These are phyloP conservation scores for Ichneumoninae sp. DNA, from an alignment of 2,888 invertebrate genomes.

Conservation along the genomic window DNA sequence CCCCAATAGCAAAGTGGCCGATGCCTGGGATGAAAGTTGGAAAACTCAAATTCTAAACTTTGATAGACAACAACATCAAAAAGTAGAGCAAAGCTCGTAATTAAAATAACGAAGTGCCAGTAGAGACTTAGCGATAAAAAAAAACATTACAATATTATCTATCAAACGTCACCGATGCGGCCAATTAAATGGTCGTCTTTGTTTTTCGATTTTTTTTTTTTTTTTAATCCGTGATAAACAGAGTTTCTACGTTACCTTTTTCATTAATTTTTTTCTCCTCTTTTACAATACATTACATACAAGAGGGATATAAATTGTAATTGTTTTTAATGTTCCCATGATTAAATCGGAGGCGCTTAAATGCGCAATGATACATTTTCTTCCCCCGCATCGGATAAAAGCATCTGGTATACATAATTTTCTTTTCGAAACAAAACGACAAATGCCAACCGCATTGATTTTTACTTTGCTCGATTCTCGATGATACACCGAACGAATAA, in stretches of 20 bases:
- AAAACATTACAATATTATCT: conserved; percentile 9
- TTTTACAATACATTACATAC: conserved; percentile 7
- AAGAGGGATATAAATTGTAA: conserved; percentile 27
- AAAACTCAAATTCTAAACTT: conserved; percentile 40
- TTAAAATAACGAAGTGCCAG: conserved; percentile 54
- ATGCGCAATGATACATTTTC: neutral
- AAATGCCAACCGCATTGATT: conserved; percentile 47
- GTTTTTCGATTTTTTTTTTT: conserved; percentile 22
- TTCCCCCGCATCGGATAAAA: neutral
- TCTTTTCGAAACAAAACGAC: conserved; percentile 22
- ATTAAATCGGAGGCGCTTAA: neutral
- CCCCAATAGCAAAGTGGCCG: neutral
- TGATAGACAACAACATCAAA: conserved; percentile 58
- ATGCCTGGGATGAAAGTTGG: neutral
- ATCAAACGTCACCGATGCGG: conserved; percentile 2
- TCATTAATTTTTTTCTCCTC: conserved; percentile 39
- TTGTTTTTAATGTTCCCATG: conserved; percentile 2
- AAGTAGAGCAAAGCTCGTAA: conserved; percentile 32
- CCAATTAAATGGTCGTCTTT: neutral
- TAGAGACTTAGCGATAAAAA: conserved; percentile 34
- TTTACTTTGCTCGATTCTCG: conserved; percentile 23
- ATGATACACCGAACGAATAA: neutral
- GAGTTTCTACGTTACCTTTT: conserved; percentile 32
- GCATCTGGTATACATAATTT: neutral
- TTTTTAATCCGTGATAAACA: neutral